A percentile compares a stretch with the other conserved stretches of the same genome.
Conservation (phyloP, 2,888 invertebrate genomes). For the Crocallis elinguaria region DNA sequence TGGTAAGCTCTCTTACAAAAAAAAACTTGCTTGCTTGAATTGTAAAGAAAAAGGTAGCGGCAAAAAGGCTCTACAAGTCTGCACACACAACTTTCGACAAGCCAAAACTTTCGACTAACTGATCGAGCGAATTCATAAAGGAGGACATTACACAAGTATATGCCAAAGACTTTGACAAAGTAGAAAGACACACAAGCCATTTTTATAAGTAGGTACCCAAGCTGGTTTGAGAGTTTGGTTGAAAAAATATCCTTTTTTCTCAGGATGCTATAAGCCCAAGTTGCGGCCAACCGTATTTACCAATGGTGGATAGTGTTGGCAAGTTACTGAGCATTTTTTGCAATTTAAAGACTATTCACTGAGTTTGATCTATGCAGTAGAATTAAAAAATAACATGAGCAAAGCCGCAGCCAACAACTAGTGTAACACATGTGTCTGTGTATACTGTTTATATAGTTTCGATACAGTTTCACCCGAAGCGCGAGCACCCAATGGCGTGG, state of each 20-base stretch:
- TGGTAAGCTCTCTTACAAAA: too few relatives aligned
- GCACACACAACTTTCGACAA: slow-evolving; percentile 11
- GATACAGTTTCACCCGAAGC: slow-evolving; percentile 26
- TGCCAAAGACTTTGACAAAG: slow-evolving; percentile 30
- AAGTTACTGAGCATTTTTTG: too few relatives aligned
- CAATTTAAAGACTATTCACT: too few relatives aligned
- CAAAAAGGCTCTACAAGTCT: not conserved
- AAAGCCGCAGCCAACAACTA: not conserved
- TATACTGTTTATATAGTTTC: slow-evolving; percentile 16
- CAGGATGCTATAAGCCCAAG: too few relatives aligned
- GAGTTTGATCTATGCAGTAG: too few relatives aligned
- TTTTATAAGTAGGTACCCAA: not conserved
- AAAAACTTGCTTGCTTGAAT: too few relatives aligned
- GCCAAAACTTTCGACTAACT: slow-evolving; percentile 9
- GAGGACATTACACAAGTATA: slow-evolving; percentile 12
- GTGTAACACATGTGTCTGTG: not conserved
- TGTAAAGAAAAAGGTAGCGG: not conserved
- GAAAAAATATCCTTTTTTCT: too few relatives aligned
- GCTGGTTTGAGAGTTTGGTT: too few relatives aligned
- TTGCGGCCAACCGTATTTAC: too few relatives aligned
- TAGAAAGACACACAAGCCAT: slow-evolving; percentile 19
- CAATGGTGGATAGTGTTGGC: too few relatives aligned
- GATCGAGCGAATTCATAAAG: slow-evolving; percentile 13
- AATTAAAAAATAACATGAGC: not conserved
- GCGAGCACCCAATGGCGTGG: slow-evolving; percentile 45